These are phyloP conservation scores for Triops cancriformis DNA, from an alignment of 1,140 invertebrate genomes.

Conservation along the genomic window DNA sequence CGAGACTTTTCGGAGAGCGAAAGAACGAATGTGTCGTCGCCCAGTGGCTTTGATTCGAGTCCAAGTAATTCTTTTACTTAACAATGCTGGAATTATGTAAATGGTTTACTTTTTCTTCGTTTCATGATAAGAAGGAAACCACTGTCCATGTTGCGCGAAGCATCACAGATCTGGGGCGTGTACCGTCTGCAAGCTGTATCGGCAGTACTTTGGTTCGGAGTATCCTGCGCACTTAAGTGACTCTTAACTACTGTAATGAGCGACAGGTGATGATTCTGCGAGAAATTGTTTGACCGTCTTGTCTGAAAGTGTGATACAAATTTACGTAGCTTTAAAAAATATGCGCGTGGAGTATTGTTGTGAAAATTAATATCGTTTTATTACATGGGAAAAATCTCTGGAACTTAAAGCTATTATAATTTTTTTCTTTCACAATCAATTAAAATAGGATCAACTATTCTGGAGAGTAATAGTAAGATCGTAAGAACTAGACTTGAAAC, in stretches of 20 bases:
- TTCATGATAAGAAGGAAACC: neutral
- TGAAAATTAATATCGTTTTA: neutral
- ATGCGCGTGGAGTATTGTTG: neutral
- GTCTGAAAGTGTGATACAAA: too few relatives aligned
- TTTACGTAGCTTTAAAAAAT: neutral
- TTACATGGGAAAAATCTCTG: slow-evolving; percentile 3
- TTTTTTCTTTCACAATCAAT: neutral
- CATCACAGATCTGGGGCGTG: neutral
- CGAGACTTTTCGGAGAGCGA: neutral
- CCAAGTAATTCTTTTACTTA: neutral
- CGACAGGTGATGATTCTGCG: too few relatives aligned
- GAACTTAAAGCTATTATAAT: neutral
- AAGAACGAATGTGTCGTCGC: neutral
- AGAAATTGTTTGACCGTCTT: too few relatives aligned
- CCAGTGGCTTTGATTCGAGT: neutral
- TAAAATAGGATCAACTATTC: slow-evolving; percentile 7
- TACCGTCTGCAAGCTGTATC: neutral
- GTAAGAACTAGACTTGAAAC: slow-evolving; percentile 10
- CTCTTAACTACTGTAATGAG: too few relatives aligned
- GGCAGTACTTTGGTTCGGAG: neutral
- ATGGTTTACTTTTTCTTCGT: neutral
- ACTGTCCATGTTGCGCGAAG: neutral
- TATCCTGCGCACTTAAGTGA: neutral
- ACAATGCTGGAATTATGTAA: neutral
- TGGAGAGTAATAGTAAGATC: neutral